phyloP scores from a whole-genome alignment of 2,113 vertebrate genomes.

The Theropithecus gelada region DNA sequence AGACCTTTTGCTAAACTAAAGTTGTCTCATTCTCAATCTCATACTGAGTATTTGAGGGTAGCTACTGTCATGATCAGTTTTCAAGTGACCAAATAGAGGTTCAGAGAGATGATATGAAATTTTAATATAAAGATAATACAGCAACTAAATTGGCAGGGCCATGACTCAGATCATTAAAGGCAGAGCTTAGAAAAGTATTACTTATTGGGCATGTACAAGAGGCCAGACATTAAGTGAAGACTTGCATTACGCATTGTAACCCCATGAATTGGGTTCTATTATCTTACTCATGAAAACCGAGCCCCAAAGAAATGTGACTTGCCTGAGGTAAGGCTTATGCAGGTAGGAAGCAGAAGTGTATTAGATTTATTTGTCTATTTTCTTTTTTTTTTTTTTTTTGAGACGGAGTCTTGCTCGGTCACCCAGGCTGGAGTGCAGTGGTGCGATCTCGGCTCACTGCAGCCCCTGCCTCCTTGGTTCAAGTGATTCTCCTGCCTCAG shows the following conservation, averaged over 20 bases:
- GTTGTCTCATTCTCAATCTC: neutral
- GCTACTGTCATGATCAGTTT: accelerated
- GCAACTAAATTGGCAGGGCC: neutral
- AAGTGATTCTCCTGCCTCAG: too few species aligned
- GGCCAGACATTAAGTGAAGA: neutral
- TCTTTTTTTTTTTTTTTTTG: too few species aligned
- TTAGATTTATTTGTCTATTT: neutral
- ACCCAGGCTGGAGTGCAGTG: too few species aligned
- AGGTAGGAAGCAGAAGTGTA: accelerated
- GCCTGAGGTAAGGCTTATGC: accelerated
- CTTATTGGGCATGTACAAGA: neutral
- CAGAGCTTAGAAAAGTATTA: neutral
- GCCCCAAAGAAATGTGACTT: accelerated
- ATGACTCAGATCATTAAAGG: accelerated
- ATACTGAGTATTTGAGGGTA: neutral
- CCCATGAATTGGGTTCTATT: neutral
- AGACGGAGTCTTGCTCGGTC: too few species aligned
- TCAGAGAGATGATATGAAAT: neutral
- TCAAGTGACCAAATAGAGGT: neutral
- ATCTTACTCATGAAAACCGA: neutral
- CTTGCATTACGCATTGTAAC: neutral
- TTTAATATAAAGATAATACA: neutral
- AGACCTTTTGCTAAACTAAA: neutral
- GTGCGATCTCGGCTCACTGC: too few species aligned
- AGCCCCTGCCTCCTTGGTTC: too few species aligned